phyloP scores from a whole-genome alignment of 2,113 vertebrate genomes.

The Salvator merianae region DNA sequence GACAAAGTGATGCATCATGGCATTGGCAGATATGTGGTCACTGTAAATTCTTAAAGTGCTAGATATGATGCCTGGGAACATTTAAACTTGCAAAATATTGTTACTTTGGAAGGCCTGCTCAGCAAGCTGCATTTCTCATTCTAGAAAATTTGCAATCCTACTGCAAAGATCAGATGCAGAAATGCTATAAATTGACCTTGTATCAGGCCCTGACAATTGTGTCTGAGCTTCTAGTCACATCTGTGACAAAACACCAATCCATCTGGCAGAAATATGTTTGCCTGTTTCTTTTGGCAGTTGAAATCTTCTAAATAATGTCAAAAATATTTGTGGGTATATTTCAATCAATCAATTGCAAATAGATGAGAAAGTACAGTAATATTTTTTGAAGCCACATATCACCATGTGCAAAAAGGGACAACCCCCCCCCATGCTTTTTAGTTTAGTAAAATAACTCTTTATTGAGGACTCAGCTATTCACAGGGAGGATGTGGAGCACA shows the following conservation, averaged over 20 bases:
- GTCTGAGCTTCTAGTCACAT: background rate
- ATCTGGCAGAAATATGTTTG: background rate
- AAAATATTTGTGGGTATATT: background rate
- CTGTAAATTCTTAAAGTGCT: constrained; percentile 5
- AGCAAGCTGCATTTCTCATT: constrained; percentile 19
- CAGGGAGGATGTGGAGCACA: too few species aligned
- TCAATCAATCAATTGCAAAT: background rate
- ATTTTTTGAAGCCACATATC: background rate
- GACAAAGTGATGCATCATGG: background rate
- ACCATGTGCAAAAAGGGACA: too few species aligned
- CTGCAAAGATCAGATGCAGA: constrained; percentile 12
- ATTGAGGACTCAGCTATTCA: too few species aligned
- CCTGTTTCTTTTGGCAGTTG: background rate
- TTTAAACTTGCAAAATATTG: constrained; percentile 15
- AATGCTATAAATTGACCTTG: background rate
- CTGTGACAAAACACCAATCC: background rate
- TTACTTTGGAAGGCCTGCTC: constrained; percentile 7
- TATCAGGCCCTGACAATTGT: background rate
- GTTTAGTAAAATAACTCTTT: background rate
- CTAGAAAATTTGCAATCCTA: background rate
- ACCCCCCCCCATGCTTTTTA: background rate
- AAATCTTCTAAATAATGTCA: background rate
- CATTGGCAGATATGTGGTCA: background rate
- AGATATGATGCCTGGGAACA: background rate
- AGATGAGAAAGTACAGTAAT: constrained; percentile 2